Evolutionary conservation across 2,888 invertebrate species (phyloP).

Genomic region (Malthinus flaveolus): DNA sequence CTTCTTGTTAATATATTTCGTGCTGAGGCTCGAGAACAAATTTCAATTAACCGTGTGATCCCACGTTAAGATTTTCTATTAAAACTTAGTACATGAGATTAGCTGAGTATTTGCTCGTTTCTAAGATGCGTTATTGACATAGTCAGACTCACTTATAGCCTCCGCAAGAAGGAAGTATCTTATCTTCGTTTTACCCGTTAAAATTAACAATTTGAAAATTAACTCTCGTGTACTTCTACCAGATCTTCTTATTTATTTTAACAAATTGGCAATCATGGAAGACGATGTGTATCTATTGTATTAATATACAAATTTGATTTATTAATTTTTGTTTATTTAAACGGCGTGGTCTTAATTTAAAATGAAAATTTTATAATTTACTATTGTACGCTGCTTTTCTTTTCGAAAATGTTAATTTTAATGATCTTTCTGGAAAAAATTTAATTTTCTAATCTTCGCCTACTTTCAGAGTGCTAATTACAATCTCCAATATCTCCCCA

Average conservation of each 20-base stretch:
- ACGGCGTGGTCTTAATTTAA: no score
- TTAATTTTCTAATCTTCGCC: no score
- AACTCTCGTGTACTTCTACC: constrained; percentile 2
- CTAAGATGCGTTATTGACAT: constrained; percentile 31
- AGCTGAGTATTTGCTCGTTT: constrained; percentile 39
- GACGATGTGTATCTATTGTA: constrained; percentile 4
- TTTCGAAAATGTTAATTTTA: no score
- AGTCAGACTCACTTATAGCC: constrained; percentile 28
- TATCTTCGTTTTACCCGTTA: not conserved
- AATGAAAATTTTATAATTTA: no score
- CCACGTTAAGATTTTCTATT: constrained; percentile 46
- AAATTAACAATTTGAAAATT: constrained; percentile 21
- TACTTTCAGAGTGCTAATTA: no score
- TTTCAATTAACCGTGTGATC: constrained; percentile 50
- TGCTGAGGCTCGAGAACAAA: constrained; percentile 39
- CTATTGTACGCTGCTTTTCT: no score
- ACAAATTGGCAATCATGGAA: constrained; percentile 17
- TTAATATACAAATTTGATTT: constrained; percentile 1
- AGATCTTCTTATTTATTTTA: constrained; percentile 20
- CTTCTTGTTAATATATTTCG: constrained; percentile 38
- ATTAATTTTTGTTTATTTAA: not conserved
- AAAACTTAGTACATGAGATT: constrained; percentile 46
- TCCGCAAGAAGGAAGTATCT: constrained; percentile 19
- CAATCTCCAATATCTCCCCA: no score
- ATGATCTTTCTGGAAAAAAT: no score